A percentile compares a stretch with the other conserved stretches of the same genome.
Evolutionary conservation across 2,797 vertebrate species (phyloP).

Genomic region (Lateolabrax maculatus): DNA sequence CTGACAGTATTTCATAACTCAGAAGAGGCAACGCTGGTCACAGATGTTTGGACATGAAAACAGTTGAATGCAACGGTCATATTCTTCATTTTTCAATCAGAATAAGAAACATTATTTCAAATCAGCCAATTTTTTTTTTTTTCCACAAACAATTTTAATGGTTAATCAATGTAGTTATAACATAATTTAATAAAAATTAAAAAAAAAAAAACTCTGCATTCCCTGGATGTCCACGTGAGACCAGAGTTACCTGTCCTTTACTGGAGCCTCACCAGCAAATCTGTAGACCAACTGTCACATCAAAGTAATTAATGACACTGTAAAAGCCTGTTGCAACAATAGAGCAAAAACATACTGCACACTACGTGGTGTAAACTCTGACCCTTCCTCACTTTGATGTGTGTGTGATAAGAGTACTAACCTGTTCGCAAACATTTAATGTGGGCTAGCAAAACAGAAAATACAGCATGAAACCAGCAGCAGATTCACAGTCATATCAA

Average conservation of each 20-base stretch:
- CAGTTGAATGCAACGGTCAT: neutral
- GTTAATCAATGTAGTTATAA: neutral
- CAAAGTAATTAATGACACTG: slow-evolving; percentile 48
- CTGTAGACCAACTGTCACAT: slow-evolving; percentile 53
- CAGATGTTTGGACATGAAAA: slow-evolving; percentile 38
- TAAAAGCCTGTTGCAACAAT: slow-evolving; percentile 45
- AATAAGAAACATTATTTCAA: neutral
- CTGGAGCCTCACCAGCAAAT: slow-evolving; percentile 58
- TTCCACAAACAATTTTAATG: neutral
- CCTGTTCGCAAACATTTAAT: slow-evolving; percentile 99
- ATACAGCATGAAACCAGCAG: slow-evolving; percentile 96
- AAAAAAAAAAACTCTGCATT: slow-evolving; percentile 1
- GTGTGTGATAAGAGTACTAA: slow-evolving; percentile 89
- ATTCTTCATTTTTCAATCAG: neutral
- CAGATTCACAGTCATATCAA: slow-evolving; percentile 89
- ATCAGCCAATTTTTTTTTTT: neutral
- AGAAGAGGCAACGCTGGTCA: slow-evolving; percentile 79
- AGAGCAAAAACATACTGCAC: slow-evolving; percentile 56
- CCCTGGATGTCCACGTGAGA: slow-evolving; percentile 51
- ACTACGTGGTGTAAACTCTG: slow-evolving; percentile 85
- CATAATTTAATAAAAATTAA: neutral
- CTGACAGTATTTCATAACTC: slow-evolving; percentile 44
- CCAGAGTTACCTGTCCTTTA: slow-evolving; percentile 77
- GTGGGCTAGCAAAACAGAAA: slow-evolving; percentile 99
- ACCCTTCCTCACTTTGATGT: slow-evolving; percentile 86